Percentiles rank a stretch among this genome's conserved stretches.
These are phyloP conservation scores for Dicerorhinus sumatrensis DNA, from an alignment of 2,113 vertebrate species.

Conservation along the genomic window DNA sequence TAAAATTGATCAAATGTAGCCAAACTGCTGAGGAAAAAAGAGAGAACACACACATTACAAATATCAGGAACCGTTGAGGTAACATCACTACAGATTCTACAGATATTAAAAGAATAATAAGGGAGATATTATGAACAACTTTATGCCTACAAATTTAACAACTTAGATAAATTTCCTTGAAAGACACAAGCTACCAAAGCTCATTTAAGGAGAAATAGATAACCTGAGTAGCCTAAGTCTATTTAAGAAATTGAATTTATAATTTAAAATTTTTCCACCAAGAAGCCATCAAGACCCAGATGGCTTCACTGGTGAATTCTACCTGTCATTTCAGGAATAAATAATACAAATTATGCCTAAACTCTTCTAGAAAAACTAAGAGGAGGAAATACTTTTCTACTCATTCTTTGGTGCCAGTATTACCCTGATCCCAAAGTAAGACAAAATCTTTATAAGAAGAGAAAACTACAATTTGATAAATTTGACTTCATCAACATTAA, in stretches of 20 bases:
- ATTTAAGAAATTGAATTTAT: neutral
- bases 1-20: neutral
- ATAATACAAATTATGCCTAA: neutral
- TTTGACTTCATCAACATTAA: neutral
- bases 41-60: neutral
- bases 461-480: neutral
- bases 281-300: neutral
- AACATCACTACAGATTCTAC: neutral
- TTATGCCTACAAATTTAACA: neutral
- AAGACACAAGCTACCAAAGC: neutral
- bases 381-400: neutral
- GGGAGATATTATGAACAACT: neutral
- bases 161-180: neutral
- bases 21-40: neutral
- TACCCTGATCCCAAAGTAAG: neutral
- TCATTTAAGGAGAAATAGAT: constrained; percentile 2
- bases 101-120: constrained; percentile 12
- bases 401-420: neutral
- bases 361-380: neutral
- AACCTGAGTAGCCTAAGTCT: neutral
- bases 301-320: neutral
- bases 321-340: neutral
- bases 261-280: neutral
- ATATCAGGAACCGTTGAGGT: neutral
- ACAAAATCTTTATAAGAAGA: neutral